Percentiles rank a stretch among this genome's conserved stretches.
These are phyloP conservation scores for Cabera pusaria DNA, from an alignment of 2,888 invertebrate genomes.

Conservation along the genomic window DNA sequence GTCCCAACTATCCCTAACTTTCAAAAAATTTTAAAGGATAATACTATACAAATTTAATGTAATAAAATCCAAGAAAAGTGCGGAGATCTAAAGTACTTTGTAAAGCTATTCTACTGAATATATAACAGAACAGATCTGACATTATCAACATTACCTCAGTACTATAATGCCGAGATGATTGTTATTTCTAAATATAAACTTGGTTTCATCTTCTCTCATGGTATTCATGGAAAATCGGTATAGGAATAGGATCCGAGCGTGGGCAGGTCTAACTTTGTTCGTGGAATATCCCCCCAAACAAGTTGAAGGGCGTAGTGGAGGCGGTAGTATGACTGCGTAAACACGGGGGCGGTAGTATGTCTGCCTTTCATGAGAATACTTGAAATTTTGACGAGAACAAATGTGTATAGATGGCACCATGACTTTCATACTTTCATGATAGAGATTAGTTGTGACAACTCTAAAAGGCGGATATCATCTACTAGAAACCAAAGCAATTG, in stretches of 20 bases:
- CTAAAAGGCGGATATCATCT: no score
- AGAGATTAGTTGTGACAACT: no score
- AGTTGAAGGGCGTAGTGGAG: conserved; percentile 56
- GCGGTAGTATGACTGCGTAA: conserved; percentile 52
- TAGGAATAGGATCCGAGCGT: conserved; percentile 43
- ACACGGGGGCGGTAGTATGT: conserved; percentile 51
- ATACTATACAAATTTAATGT: no score
- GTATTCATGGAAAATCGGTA: conserved; percentile 31
- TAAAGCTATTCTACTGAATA: no score
- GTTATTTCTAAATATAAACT: conserved; percentile 22
- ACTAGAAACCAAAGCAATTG: no score
- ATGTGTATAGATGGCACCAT: conserved; percentile 7
- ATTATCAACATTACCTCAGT: neutral
- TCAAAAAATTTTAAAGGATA: no score
- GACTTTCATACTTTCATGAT: no score
- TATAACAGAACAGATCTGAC: neutral
- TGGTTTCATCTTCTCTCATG: conserved; percentile 23
- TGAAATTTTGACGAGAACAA: conserved; percentile 15
- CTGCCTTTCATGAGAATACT: conserved; percentile 41
- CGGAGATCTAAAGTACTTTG: no score
- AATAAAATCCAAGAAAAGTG: no score
- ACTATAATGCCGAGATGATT: conserved; percentile 1
- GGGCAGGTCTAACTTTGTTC: conserved; percentile 42
- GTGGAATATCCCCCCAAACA: conserved; percentile 49
- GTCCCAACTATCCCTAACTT: no score